These are phyloP conservation scores for Sericinus montela DNA, from an alignment of 2,888 invertebrate genomes.

Conservation along the genomic window DNA sequence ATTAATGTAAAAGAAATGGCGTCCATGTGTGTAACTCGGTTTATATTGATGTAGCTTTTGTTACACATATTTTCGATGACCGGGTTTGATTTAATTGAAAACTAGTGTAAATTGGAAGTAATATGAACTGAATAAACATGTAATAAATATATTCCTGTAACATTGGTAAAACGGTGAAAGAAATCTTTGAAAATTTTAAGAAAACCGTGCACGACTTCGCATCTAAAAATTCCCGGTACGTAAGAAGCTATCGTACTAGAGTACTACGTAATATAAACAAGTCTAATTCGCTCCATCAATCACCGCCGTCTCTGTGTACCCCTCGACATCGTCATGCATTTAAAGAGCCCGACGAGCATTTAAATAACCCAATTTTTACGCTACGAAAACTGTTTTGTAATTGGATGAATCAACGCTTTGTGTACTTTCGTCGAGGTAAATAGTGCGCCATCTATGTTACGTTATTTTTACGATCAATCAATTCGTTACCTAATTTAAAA, in stretches of 20 bases:
- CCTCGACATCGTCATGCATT: conserved; percentile 13
- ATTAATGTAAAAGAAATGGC: no score
- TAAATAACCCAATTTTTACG: conserved; percentile 16
- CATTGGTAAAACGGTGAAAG: background rate
- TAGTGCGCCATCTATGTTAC: background rate
- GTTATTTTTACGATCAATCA: background rate
- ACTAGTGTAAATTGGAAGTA: no score
- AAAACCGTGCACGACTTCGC: conserved; percentile 1
- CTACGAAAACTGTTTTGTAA: conserved; percentile 18
- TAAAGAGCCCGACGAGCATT: conserved; percentile 15
- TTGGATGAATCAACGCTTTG: conserved; percentile 16
- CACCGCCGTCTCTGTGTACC: conserved; percentile 6
- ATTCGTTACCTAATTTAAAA: background rate
- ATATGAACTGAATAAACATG: no score
- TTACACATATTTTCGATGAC: no score
- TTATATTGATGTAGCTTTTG: no score
- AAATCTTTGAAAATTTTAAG: background rate
- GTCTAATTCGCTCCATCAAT: conserved; percentile 14
- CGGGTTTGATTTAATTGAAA: no score
- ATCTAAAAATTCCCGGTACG: conserved; percentile 13
- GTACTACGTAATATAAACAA: conserved; percentile 2
- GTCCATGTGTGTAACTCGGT: no score
- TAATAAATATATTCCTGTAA: no score
- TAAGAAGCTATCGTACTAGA: conserved; percentile 10
- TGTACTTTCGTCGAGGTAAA: background rate